Evolutionary conservation across 2,113 vertebrate genomes (phyloP), one percentile per base, ranked within the genome.

Genomic region (Protobothrops mucrosquamatus): DNA sequence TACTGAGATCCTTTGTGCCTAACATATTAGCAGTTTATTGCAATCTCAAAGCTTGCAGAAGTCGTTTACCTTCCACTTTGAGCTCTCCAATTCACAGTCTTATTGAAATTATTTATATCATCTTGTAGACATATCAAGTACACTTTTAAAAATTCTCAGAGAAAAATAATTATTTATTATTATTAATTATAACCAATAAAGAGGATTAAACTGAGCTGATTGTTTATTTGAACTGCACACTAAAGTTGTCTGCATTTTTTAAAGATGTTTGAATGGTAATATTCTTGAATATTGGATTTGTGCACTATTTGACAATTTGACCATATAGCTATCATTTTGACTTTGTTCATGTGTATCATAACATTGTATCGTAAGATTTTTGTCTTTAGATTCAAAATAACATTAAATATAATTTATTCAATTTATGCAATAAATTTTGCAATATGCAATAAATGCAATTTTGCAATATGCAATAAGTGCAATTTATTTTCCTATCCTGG

Each of bases 11-110:
- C 85, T 94, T 94, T 46, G 20, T 88, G 34, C 34, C 59, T 88
- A 85, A 91, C 94, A 94, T 96, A 91, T 94, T 93, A 95, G 86
- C 85, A 93, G 39, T 88, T 26, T 93, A 39, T 91, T 81, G 74
- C 85, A 87, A 0, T 0, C 14, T 57, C 88, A 59, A 1, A 85
- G 24, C 39, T 46, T 94, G 89, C 87, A 91, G 88, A 85, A 94
- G 24, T 51, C 92, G 94, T 93, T 91, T 43, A 69, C 7, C 91
- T 92, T 91, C n/a, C 87, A 91, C 0, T 94, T 93, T 93, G 93
- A 94, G 23, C 23, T 93, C 85, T 92, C 43, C 61, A 94, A n/a
- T 87, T 18, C 90, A n/a, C 29, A 6, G 14, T 2, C 9, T 89
- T 92, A 46, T 48, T 91, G 93, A 91, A 94, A 93, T 96, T 90